These are phyloP conservation scores for Poecilus cupreus DNA, from an alignment of 2,888 invertebrate species.

Conservation along the genomic window DNA sequence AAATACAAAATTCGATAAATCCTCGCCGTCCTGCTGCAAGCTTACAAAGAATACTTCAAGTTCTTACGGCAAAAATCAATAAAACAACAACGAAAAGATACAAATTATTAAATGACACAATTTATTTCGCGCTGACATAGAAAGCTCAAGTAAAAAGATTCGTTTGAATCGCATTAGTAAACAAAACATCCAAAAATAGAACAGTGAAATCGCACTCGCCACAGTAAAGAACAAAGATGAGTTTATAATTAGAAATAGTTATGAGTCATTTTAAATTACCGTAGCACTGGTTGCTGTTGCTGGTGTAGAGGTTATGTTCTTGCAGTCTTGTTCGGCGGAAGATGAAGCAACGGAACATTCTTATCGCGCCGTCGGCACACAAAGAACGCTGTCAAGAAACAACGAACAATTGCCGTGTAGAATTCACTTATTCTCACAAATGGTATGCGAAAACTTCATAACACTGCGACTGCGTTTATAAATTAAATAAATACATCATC, in stretches of 20 bases:
- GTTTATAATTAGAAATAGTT: conserved; percentile 16
- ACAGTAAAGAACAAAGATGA: not conserved
- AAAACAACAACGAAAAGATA: too few relatives aligned
- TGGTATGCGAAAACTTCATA: too few relatives aligned
- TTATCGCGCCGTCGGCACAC: not conserved
- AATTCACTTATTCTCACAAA: too few relatives aligned
- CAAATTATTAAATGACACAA: too few relatives aligned
- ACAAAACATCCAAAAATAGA: not conserved
- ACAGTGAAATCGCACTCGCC: not conserved
- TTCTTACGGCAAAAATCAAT: too few relatives aligned
- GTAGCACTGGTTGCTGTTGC: not conserved
- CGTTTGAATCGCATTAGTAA: not conserved
- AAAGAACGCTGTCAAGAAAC: not conserved
- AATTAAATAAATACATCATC: too few relatives aligned
- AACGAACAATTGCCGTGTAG: not conserved
- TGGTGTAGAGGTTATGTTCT: not conserved
- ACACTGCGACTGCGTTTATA: too few relatives aligned
- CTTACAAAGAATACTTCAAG: too few relatives aligned
- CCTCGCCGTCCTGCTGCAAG: too few relatives aligned
- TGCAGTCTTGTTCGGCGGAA: not conserved
- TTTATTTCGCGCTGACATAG: too few relatives aligned
- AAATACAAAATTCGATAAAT: too few relatives aligned
- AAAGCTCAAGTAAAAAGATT: not conserved
- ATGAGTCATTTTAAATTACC: conserved; percentile 6
- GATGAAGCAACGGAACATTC: conserved; percentile 9